Conservation (phyloP, 2,113 vertebrate species). For the Cebidichthys violaceus region DNA sequence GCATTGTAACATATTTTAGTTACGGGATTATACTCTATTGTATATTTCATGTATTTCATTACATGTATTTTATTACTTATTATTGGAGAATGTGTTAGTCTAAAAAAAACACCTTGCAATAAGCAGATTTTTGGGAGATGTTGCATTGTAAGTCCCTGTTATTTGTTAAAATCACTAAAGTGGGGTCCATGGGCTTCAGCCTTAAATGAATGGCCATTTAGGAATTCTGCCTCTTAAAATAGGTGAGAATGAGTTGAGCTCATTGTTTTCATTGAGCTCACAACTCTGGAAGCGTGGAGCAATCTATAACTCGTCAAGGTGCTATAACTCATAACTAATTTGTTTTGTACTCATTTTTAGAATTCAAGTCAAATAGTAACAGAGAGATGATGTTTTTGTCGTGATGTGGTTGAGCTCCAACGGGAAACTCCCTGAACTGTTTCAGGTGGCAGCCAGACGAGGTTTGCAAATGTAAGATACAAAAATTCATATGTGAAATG, state of each 20-base stretch:
- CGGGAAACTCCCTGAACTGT: neutral
- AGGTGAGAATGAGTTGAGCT: neutral
- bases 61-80: too few relatives aligned
- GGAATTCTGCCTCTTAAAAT: neutral
- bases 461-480: neutral
- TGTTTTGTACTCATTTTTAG: neutral
- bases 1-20: neutral
- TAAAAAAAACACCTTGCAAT: neutral
- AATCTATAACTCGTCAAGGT: neutral
- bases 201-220: neutral
- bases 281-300: neutral
- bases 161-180: neutral
- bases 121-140: neutral
- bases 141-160: neutral
- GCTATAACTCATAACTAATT: neutral
- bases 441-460: neutral
- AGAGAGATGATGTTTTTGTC: neutral
- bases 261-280: neutral
- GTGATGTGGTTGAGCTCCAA: neutral
- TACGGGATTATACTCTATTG: neutral
- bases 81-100: neutral
- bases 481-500: neutral
- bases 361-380: neutral
- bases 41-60: too few relatives aligned
- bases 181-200: too few relatives aligned